A percentile compares a stretch with the other conserved stretches of the same genome.
These are phyloP conservation scores for Syrphus vitripennis DNA, from an alignment of 2,888 invertebrate species.

Conservation along the genomic window DNA sequence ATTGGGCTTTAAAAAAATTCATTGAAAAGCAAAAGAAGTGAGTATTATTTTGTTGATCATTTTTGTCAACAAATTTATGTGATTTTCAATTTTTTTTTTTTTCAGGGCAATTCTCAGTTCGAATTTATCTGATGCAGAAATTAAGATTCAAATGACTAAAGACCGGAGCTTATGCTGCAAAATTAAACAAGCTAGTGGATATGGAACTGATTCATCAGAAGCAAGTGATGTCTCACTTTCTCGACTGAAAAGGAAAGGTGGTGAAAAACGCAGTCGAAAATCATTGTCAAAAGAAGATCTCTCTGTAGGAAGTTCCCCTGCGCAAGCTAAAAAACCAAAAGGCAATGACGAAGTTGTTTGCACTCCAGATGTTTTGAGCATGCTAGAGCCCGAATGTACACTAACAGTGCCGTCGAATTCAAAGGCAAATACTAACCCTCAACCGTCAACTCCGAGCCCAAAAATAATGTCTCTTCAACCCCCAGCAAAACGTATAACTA, in stretches of 20 bases:
- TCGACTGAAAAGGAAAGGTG: slow-evolving; percentile 71
- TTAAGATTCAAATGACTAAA: slow-evolving; percentile 74
- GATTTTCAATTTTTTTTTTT: not conserved
- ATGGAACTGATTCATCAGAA: slow-evolving; percentile 72
- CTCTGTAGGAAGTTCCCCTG: slow-evolving; percentile 64
- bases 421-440: slow-evolving; percentile 59
- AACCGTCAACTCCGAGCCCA: slow-evolving; percentile 72
- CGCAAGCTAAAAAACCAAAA: slow-evolving; percentile 75
- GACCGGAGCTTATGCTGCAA: slow-evolving; percentile 79
- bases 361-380: slow-evolving; percentile 83
- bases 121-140: slow-evolving; percentile 76
- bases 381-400: slow-evolving; percentile 79
- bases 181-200: slow-evolving; percentile 76
- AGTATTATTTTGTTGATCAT: slow-evolving; percentile 55
- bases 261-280: slow-evolving; percentile 57
- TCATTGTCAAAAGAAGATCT: slow-evolving; percentile 50
- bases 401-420: slow-evolving; percentile 76
- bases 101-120: slow-evolving; percentile 74
- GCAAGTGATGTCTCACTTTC: slow-evolving; percentile 75
- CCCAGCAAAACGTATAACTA: slow-evolving; percentile 40
- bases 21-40: slow-evolving; percentile 83
- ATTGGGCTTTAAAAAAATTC: slow-evolving; percentile 88
- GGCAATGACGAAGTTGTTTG: slow-evolving; percentile 83
- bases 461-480: slow-evolving; percentile 74
- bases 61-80: not conserved